These are phyloP conservation scores for Chaetorhynchus papuensis DNA, from an alignment of 2,113 vertebrate species.

Conservation along the genomic window DNA sequence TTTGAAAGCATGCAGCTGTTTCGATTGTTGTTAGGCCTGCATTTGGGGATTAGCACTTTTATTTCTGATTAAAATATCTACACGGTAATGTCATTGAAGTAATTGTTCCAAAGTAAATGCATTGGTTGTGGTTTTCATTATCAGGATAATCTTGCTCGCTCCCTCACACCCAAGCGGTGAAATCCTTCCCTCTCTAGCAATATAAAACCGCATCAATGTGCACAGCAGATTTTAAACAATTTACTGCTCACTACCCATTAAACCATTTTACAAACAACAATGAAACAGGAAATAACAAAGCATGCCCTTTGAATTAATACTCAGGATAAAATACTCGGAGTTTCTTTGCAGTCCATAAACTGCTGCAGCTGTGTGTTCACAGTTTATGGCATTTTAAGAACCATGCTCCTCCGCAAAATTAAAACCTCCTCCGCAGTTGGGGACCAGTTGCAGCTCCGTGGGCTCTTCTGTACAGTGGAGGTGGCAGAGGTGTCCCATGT, in stretches of 20 bases:
- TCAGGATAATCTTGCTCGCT: conserved; percentile 37
- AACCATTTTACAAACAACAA: conserved; percentile 66
- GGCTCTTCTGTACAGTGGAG: not conserved
- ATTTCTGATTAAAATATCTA: conserved; percentile 59
- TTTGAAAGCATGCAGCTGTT: not conserved
- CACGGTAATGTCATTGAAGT: conserved; percentile 32
- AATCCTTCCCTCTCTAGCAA: conserved; percentile 6
- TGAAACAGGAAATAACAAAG: conserved; percentile 70
- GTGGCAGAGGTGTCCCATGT: rapidly evolving
- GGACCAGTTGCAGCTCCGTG: not conserved
- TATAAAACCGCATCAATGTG: not conserved
- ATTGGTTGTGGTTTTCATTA: conserved; percentile 55
- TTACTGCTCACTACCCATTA: conserved; percentile 54
- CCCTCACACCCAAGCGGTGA: not conserved
- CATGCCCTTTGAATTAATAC: conserved; percentile 63
- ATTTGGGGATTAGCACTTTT: conserved; percentile 55
- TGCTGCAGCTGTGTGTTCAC: conserved; percentile 63
- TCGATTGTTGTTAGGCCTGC: not conserved
- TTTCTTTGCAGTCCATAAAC: conserved; percentile 67
- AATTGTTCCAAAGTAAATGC: conserved; percentile 53
- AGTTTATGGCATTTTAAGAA: conserved; percentile 53
- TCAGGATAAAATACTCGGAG: conserved; percentile 47
- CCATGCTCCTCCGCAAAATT: conserved; percentile 44
- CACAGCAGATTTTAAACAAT: conserved; percentile 45
- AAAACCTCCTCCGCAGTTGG: conserved; percentile 9